These are phyloP conservation scores for Polyploca ridens DNA, from an alignment of 2,888 invertebrate species.

Conservation along the genomic window DNA sequence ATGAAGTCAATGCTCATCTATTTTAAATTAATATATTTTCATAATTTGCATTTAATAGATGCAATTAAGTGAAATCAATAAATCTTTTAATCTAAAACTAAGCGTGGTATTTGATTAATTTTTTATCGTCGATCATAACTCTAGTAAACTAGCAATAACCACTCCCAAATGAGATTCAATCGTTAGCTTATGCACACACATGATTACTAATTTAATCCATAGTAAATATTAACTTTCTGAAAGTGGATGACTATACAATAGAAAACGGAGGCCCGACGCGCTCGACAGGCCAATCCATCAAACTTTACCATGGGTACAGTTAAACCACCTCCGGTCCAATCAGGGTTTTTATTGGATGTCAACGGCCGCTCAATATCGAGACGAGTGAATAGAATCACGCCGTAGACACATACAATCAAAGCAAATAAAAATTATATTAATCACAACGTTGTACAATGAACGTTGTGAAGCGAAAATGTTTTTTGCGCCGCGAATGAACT, in stretches of 20 bases:
- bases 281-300: constrained; percentile 70
- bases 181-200: constrained; percentile 51
- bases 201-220: constrained; percentile 61
- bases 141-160: constrained; percentile 35
- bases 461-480: constrained; percentile 59
- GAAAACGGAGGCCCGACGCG: constrained; percentile 42
- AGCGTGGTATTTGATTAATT: constrained; percentile 14
- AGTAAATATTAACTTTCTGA: constrained; percentile 65
- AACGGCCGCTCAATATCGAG: constrained; percentile 62
- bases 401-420: constrained; percentile 63
- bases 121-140: constrained; percentile 34
- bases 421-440: constrained; percentile 75
- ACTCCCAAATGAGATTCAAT: constrained; percentile 47
- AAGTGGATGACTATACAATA: constrained; percentile 62
- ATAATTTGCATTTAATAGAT: not conserved
- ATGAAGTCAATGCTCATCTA: not conserved
- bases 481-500: constrained; percentile 37
- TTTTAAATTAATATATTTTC: not conserved
- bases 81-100: not conserved
- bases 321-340: constrained; percentile 57
- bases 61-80: not conserved
- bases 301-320: constrained; percentile 59
- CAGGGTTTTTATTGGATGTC: constrained; percentile 66
- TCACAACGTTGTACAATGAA: constrained; percentile 59
- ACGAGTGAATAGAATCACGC: constrained; percentile 47